Conservation (phyloP, 2,797 vertebrate genomes). For the Pelodytes ibericus region DNA sequence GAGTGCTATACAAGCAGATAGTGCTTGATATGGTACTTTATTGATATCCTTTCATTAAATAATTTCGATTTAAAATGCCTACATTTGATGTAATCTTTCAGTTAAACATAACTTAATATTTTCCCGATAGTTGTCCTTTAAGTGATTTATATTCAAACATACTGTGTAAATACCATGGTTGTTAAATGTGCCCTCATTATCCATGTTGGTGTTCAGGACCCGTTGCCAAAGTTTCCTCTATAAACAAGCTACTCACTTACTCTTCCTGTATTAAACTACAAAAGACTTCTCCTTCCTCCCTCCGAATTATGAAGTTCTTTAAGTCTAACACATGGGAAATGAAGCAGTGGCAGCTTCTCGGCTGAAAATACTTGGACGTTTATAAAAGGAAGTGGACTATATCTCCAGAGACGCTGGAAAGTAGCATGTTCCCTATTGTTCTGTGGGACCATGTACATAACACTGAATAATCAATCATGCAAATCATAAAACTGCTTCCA, state of each 20-base stretch:
- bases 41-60: too few relatives aligned
- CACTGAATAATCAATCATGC: constrained; percentile 35
- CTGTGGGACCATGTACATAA: constrained; percentile 3
- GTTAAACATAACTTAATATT: too few relatives aligned
- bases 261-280: constrained; percentile 48
- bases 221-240: constrained; percentile 31
- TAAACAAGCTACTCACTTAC: constrained; percentile 36
- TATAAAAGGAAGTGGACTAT: constrained; percentile 38
- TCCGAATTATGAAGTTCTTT: constrained; percentile 38
- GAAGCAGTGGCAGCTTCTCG: constrained; percentile 20
- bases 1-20: too few relatives aligned
- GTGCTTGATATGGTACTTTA: too few relatives aligned
- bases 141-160: too few relatives aligned
- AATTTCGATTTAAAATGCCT: too few relatives aligned
- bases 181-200: constrained; percentile 11
- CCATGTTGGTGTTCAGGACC: constrained; percentile 14
- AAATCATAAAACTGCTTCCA: constrained; percentile 50
- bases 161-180: not conserved
- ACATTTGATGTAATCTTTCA: too few relatives aligned
- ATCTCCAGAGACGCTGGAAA: constrained; percentile 37
- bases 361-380: constrained; percentile 24
- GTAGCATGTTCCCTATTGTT: constrained; percentile 48
- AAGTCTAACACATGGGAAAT: constrained; percentile 41
- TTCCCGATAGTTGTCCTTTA: too few relatives aligned
- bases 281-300: constrained; percentile 45